Evolutionary conservation across 2,797 vertebrate species (phyloP).

Genomic region (Taeniopygia guttata): DNA sequence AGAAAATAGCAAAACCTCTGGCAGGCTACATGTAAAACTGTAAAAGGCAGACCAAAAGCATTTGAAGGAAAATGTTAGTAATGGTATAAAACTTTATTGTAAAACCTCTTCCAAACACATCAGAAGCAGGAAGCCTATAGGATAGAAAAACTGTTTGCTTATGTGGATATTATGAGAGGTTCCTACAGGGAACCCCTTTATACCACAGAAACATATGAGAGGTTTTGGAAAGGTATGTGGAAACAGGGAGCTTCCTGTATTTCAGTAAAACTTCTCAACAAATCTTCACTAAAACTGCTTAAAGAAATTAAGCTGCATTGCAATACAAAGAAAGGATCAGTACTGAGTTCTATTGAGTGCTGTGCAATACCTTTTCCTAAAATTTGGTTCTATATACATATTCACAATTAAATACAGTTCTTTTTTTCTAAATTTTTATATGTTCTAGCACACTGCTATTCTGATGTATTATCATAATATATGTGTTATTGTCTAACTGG

Average conservation of each 20-base stretch:
- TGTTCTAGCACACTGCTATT: background rate
- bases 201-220: background rate
- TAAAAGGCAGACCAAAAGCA: background rate
- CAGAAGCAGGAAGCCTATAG: conserved; percentile 15
- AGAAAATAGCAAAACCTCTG: conserved; percentile 35
- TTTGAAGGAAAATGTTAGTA: conserved; percentile 40
- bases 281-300: background rate
- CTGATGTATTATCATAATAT: background rate
- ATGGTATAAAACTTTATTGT: background rate
- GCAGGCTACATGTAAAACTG: background rate
- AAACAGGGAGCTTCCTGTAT: background rate
- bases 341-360: background rate
- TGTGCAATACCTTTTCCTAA: background rate
- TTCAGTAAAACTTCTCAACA: background rate
- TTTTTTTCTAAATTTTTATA: background rate
- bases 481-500: background rate
- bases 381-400: background rate
- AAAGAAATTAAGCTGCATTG: background rate
- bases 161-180: background rate
- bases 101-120: conserved; percentile 25
- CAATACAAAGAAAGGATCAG: background rate
- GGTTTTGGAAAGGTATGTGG: background rate
- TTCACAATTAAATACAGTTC: background rate
- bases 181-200: background rate
- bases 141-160: background rate